Evolutionary conservation across 2,888 invertebrate species (phyloP).

Genomic region (Neria commutata): DNA sequence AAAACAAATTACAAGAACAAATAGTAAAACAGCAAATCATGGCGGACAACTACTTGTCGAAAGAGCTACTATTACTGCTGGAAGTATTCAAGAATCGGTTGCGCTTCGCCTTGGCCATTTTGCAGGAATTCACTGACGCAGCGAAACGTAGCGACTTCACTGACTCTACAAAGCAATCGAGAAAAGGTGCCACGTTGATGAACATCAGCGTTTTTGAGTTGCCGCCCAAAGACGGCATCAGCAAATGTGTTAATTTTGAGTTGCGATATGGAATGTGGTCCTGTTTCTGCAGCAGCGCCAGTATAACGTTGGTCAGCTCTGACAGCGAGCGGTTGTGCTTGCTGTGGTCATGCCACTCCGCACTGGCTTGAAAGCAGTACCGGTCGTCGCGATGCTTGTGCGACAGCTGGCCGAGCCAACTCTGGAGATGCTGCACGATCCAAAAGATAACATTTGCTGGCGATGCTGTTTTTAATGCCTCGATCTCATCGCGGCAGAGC

Average conservation of each 20-base stretch:
- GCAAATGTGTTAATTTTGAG: conserved; percentile 84
- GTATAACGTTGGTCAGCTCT: conserved; percentile 80
- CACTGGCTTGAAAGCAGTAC: too few relatives aligned
- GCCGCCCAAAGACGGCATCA: conserved; percentile 88
- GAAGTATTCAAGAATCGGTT: conserved; percentile 61
- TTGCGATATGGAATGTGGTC: conserved; percentile 88
- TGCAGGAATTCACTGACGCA: conserved; percentile 82
- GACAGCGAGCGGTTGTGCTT: conserved; percentile 82
- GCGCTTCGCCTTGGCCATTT: conserved; percentile 74
- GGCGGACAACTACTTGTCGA: too few relatives aligned
- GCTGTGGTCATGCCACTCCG: too few relatives aligned
- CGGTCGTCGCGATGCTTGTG: too few relatives aligned
- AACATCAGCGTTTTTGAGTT: conserved; percentile 94
- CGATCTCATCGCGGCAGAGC: too few relatives aligned
- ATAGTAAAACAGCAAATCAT: too few relatives aligned
- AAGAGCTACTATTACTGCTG: background rate
- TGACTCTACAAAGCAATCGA: conserved; percentile 84
- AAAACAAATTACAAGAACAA: too few relatives aligned
- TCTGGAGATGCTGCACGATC: too few relatives aligned
- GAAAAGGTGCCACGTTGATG: conserved; percentile 86
- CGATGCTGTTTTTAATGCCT: too few relatives aligned
- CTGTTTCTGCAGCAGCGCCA: conserved; percentile 82
- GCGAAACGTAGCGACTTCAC: conserved; percentile 88
- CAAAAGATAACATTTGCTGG: too few relatives aligned
- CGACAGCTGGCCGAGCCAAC: too few relatives aligned